Percentiles rank a stretch among this genome's conserved stretches.
Conservation (phyloP, 2,888 invertebrate genomes). For the Drosophila merina region DNA sequence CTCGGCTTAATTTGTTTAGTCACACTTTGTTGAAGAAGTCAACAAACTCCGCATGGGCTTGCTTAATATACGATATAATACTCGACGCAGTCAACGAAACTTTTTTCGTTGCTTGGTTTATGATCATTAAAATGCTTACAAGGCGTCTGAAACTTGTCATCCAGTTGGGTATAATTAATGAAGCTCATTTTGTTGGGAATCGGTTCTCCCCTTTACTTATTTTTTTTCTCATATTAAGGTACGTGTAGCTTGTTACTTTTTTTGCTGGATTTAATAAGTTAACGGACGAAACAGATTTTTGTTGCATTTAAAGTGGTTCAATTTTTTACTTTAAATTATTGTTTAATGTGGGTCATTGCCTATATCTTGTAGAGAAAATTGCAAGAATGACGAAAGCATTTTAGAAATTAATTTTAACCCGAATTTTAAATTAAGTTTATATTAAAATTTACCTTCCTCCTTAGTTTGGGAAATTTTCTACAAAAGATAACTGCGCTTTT, state of each 20-base stretch:
- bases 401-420: too few relatives aligned
- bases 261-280: slow-evolving; percentile 16
- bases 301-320: neutral
- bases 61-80: slow-evolving; percentile 33
- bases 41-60: slow-evolving; percentile 74
- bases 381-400: too few relatives aligned
- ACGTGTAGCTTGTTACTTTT: slow-evolving; percentile 8
- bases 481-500: slow-evolving; percentile 75
- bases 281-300: slow-evolving; percentile 3
- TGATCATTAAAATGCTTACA: slow-evolving; percentile 58
- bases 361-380: too few relatives aligned
- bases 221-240: neutral
- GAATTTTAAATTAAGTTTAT: too few relatives aligned
- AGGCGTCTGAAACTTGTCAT: slow-evolving; percentile 58
- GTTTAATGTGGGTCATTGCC: too few relatives aligned
- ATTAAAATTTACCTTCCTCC: neutral
- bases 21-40: slow-evolving; percentile 77
- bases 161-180: slow-evolving; percentile 67
- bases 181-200: slow-evolving; percentile 37
- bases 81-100: slow-evolving; percentile 35
- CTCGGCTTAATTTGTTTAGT: slow-evolving; percentile 74
- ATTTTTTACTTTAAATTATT: neutral
- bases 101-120: slow-evolving; percentile 48
- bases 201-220: slow-evolving; percentile 21
- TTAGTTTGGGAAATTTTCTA: slow-evolving; percentile 54